Percentiles rank a stretch among this genome's conserved stretches.
Evolutionary conservation across 2,113 vertebrate species (phyloP).

Genomic region (Apteryx mantelli): DNA sequence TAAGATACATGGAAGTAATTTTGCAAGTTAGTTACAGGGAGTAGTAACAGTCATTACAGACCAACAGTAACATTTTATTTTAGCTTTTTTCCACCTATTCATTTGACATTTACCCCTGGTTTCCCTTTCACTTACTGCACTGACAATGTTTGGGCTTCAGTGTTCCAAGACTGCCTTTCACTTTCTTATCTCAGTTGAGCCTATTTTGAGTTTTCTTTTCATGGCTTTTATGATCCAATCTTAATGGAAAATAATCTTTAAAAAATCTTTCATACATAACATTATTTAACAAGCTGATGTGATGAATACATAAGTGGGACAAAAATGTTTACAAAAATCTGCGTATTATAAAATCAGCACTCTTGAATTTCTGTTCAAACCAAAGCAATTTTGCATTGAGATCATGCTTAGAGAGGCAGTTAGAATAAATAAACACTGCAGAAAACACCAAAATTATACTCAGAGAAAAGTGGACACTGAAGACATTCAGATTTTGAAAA

Average conservation of each 20-base stretch:
- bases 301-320: background rate
- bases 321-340: background rate
- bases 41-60: conserved; percentile 2
- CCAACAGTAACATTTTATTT: background rate
- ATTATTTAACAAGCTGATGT: background rate
- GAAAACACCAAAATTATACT: background rate
- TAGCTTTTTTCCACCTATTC: background rate
- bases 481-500: background rate
- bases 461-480: background rate
- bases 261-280: background rate
- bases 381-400: background rate
- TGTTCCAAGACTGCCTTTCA: background rate
- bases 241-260: background rate
- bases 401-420: background rate
- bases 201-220: background rate
- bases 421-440: background rate
- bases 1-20: background rate
- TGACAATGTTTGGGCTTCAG: background rate
- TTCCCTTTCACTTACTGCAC: background rate
- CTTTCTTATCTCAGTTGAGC: background rate
- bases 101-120: background rate
- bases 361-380: background rate
- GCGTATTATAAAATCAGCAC: background rate
- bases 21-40: background rate
- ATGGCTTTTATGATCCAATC: background rate